Percentiles rank a stretch among this genome's conserved stretches.
These are phyloP conservation scores for Tenthredo notha DNA, from an alignment of 2,888 invertebrate genomes.

Conservation along the genomic window DNA sequence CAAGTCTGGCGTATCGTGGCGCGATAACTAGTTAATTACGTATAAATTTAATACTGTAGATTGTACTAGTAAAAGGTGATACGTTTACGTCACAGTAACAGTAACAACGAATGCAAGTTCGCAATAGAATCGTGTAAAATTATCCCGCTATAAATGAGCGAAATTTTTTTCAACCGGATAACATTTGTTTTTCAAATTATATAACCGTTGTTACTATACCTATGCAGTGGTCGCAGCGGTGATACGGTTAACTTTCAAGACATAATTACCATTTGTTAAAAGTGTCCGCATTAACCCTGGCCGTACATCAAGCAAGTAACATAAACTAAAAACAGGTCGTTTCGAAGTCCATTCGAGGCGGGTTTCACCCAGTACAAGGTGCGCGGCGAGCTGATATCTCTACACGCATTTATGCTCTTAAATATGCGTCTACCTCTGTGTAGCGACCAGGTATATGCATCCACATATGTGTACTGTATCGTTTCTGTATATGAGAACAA, in stretches of 20 bases:
- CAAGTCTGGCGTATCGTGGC: slow-evolving; percentile 7
- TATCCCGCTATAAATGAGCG: background rate
- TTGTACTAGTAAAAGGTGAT: background rate
- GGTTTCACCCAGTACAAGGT: slow-evolving; percentile 52
- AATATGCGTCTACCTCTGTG: slow-evolving; percentile 47
- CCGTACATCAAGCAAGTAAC: slow-evolving; percentile 14
- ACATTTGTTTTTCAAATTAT: background rate
- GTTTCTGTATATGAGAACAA: background rate
- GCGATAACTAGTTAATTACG: slow-evolving; percentile 44
- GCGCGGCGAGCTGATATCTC: slow-evolving; percentile 48
- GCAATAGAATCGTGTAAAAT: background rate
- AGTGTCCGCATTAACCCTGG: slow-evolving; percentile 18
- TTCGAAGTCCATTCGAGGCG: slow-evolving; percentile 30
- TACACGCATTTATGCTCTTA: slow-evolving; percentile 50
- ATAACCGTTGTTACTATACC: background rate
- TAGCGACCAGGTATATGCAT: slow-evolving; percentile 26
- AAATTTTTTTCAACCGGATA: background rate
- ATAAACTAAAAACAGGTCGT: slow-evolving; percentile 45
- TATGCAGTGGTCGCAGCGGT: background rate
- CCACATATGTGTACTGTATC: slow-evolving; percentile 1
- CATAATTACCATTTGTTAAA: slow-evolving; percentile 34
- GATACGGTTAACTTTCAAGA: slow-evolving; percentile 14
- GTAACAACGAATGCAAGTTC: background rate
- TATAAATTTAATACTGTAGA: slow-evolving; percentile 30
- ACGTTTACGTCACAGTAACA: background rate